Base-by-base conservation (phyloP, 2,113 vertebrate genomes). In the Parus major region DNA sequence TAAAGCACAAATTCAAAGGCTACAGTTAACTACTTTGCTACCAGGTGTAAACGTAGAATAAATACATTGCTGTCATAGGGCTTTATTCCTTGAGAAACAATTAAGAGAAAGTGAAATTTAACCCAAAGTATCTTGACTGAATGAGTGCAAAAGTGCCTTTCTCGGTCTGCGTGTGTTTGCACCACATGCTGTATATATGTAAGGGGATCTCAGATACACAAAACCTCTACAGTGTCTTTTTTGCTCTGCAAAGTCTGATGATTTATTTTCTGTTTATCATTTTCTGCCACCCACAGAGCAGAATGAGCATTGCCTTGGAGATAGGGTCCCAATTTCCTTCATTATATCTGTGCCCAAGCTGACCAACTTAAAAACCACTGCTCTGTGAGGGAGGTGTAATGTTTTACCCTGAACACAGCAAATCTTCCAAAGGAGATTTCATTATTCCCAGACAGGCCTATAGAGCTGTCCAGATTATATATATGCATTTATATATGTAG, bases 331-430 rank as follows among this genome's bases (percentile, higher is more conserved):
- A n/a, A 27, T 35, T 57, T 59, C 44, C 25, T 73, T 60, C 16
- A 12, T 35, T n/a, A 10, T 4, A 8, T 75, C 39, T 73, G 15
- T 44, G 29, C 36, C 15, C 9, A 7, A 9, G 12, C 17, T 42
- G 47, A 39, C 27, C 53, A 29, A 9, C 12, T 12, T 22, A 25
- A 55, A 29, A n/a, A 50, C 1, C 8, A 5, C 7, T 73, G 24
- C n/a, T 59, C 13, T 33, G 8, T 0, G 3, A 31, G 22, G 52
- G 41, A 23, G 7, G 55, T 2, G 5, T 7, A 44, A 39, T 11
- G 7, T 10, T 87, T 83, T 81, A 84, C 14, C 11, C 8, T 15
- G 16, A 25, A 85, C 78, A 36, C 4, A 63, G 28, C 31, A 68
- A 66, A 57, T 27, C 24, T 75, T 75, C 10, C 15, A 53, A 33